Evolutionary conservation across 1,140 invertebrate species (phyloP), one percentile per base, ranked within the genome.

Genomic region (Acromyrmex heyeri): DNA sequence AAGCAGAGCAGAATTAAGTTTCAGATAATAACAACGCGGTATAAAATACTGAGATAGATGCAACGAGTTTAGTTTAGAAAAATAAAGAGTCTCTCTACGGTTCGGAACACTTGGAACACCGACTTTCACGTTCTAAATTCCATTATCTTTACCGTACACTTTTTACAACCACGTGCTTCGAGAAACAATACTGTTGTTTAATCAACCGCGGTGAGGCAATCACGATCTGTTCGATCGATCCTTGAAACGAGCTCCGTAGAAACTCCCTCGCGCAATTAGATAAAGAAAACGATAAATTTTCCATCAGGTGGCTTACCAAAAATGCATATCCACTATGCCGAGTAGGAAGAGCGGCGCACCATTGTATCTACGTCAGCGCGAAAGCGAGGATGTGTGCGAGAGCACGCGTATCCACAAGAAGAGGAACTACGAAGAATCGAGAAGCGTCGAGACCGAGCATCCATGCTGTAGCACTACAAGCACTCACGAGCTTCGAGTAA

Each of bases 271-370:
- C 12, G 2, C 5, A 53, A 44, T 16, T 30, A 62, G 24, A 34
- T 18, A 16, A 34, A 18, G 30, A 62, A 55, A 82, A 38, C n/a
- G 27, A 30, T 18, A 24, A 59, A 6, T 48, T 14, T 48, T 27
- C 6, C 14, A 16, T 34, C 59, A 38, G 14, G 4, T 5, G 14
- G 27, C 75, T 90, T 90, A 90, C 89, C 89, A 38, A 90, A 90
- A 90, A 82, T 86, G 86, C 79, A 88, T 90, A 87, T 90, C 86
- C 89, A 90, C 86, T 72, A 62, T 64, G 62, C 24, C 24, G 48
- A 38, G 18, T 21, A 4, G 14, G 53, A 69, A 57, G 57, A 61
- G 12, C 34, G 53, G 67, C 79, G 53, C 79, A 62, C 38, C 57
- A n/a, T 61, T 50, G 79, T 27, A 44, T 8, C 38, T 44, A 83